Conservation (phyloP, 2,888 invertebrate genomes). For the Pterostichus madidus region DNA sequence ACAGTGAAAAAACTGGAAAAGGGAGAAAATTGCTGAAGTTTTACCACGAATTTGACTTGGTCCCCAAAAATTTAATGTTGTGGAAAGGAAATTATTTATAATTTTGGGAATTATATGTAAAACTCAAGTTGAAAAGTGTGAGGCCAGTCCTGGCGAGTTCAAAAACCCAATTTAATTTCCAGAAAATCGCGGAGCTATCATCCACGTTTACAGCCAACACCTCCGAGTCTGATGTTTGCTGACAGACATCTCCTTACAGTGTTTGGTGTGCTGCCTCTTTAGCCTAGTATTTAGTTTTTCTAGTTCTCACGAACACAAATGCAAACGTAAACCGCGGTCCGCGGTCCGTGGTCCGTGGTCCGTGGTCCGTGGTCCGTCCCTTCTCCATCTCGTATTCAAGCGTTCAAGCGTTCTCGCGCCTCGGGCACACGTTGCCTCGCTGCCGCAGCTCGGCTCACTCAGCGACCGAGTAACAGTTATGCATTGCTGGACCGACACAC, state of each 20-base stretch:
- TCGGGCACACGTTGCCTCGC: no score
- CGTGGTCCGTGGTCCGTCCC: conserved; percentile 14
- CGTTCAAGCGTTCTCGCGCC: conserved; percentile 27
- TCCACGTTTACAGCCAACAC: conserved; percentile 11
- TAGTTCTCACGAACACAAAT: conserved; percentile 59
- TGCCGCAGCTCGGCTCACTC: neutral
- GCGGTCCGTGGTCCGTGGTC: neutral
- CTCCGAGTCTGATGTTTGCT: neutral
- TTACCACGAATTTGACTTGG: no score
- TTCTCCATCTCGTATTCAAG: conserved; percentile 38
- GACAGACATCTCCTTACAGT: neutral
- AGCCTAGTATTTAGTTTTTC: conserved; percentile 64
- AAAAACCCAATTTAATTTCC: conserved; percentile 32
- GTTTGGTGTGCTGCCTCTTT: conserved; percentile 38
- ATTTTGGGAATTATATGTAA: no score
- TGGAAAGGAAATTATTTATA: no score
- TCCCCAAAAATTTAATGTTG: no score
- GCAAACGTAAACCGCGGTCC: conserved; percentile 14
- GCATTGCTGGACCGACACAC: conserved; percentile 49
- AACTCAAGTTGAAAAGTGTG: no score
- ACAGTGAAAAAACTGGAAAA: no score
- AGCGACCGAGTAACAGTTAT: conserved; percentile 43
- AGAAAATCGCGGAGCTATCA: conserved; percentile 16
- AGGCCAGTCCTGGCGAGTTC: conserved; percentile 31
- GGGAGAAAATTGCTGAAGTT: no score